Evolutionary conservation across 2,113 vertebrate genomes (phyloP), one percentile per base, ranked within the genome.

Genomic region (Microcebus griseorufus): DNA sequence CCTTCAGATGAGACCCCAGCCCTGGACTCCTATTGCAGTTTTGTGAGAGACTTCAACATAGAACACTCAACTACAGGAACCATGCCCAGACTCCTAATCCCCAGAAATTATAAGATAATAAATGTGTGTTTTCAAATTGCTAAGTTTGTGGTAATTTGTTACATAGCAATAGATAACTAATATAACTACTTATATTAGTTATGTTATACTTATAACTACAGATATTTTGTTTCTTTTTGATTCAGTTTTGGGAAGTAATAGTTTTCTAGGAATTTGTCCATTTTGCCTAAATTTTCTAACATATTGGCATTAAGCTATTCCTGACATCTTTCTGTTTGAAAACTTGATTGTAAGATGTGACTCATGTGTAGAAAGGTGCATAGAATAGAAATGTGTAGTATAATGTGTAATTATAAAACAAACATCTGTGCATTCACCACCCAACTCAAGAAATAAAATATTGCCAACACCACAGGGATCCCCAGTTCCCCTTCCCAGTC

Each of bases 371-470:
- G 78, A 81, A 95, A 88, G 79, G 83, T 70, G 37, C 51, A 22
- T 51, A 75, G 88, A 88, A 76, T 51, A 70, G 45, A 80, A 88
- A 29, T n/a, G 34, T 17, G 10, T 32, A 67, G 53, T 89, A 70
- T 70, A 42, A 95, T 51, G 32, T 85, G 75, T 53, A 84, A 67
- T 93, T 84, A 85, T 51, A 84, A 92, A 94, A 53, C 5, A 75
- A 76, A 89, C 82, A 86, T 88, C 91, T 70, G 37, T 58, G 42
- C 62, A 20, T 70, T 75, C 42, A 81, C 65, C 72, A 39, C n/a
- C 83, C 45, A 89, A 22, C 53, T 70, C 29, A 81, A 91, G 51
- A 86, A 87, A 85, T 0, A 6, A 79, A 86, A 73, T 64, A 84
- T 29, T 51, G 65, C 16, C 9, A 10, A 55, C 58, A n/a, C 48